phyloP scores from a whole-genome alignment of 2,797 vertebrate species.

The Paratrypauchen microcephalus region DNA sequence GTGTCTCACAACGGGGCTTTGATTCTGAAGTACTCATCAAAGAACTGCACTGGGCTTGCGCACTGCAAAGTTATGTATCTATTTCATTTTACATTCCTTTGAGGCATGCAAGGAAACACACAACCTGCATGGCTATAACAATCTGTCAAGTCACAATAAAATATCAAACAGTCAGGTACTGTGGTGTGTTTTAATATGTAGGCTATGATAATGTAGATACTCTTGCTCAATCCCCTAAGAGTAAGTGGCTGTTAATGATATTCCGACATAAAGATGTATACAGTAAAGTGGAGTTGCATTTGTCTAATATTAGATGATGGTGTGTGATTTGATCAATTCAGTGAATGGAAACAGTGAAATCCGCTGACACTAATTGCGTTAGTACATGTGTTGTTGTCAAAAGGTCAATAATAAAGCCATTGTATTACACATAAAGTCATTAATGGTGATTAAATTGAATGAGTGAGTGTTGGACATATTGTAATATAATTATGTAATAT shows the following conservation, averaged over 20 bases:
- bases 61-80: not conserved
- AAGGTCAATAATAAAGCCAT: not conserved
- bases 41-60: not conserved
- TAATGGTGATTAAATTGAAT: not conserved
- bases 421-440: not conserved
- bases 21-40: conserved; percentile 11
- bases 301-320: not conserved
- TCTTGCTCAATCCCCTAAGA: no score
- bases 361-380: not conserved
- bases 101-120: not conserved
- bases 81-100: not conserved
- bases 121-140: no score
- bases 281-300: not conserved
- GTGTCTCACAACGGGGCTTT: not conserved
- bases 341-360: not conserved
- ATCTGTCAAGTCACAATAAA: no score
- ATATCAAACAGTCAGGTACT: no score
- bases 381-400: not conserved
- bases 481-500: not conserved
- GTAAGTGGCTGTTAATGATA: not conserved
- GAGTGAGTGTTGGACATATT: not conserved
- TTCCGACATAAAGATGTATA: not conserved
- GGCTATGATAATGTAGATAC: no score
- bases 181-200: no score
- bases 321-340: no score